Evolutionary conservation across 2,113 vertebrate genomes (phyloP).

Genomic region (Rallus limicola): DNA sequence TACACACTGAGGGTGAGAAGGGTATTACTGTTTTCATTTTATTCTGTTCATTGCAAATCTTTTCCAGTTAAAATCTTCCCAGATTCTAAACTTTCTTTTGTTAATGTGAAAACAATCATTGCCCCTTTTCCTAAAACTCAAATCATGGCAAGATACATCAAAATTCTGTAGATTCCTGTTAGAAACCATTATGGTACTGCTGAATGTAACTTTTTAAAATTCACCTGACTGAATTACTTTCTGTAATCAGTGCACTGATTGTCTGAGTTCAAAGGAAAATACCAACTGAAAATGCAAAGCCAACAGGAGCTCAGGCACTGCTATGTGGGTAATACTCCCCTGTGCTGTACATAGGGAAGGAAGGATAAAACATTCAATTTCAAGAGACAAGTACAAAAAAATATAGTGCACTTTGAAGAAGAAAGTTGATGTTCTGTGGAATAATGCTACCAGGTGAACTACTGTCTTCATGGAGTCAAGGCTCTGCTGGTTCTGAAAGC

Average conservation of each 20-base stretch:
- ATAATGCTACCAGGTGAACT: not conserved
- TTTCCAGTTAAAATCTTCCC: not conserved
- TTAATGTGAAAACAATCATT: not conserved
- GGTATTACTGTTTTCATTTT: not conserved
- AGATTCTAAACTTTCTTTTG: not conserved
- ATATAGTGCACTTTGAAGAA: not conserved
- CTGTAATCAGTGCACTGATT: not conserved
- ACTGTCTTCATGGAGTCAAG: not conserved
- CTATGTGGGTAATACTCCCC: not conserved
- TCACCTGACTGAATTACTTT: not conserved
- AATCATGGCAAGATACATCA: not conserved
- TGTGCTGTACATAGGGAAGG: not conserved
- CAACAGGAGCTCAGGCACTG: not conserved
- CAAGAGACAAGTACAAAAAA: not conserved
- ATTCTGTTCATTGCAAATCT: not conserved
- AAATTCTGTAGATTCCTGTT: not conserved
- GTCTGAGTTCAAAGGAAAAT: not conserved
- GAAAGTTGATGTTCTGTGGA: not conserved
- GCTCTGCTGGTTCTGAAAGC: not conserved
- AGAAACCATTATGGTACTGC: not conserved
- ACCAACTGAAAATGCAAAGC: not conserved
- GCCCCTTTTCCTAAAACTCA: not conserved
- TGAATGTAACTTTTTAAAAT: not conserved
- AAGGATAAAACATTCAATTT: not conserved
- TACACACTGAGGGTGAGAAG: not conserved